Percentiles rank a stretch among this genome's conserved stretches.
These are phyloP conservation scores for Trichopoda pennipes DNA, from an alignment of 2,888 invertebrate species.

Conservation along the genomic window DNA sequence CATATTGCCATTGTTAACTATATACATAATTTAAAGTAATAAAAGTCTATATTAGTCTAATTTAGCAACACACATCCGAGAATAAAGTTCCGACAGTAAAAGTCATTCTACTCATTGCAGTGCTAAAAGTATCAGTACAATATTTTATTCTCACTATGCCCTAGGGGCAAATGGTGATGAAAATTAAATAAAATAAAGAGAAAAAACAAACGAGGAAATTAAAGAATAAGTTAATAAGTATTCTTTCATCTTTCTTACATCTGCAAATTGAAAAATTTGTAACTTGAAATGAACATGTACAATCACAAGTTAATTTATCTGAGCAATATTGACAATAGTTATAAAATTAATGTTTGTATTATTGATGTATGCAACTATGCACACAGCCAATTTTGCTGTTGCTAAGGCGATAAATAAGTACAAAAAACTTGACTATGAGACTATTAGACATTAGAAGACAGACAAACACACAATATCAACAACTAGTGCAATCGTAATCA, in stretches of 20 bases:
- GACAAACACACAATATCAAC: constrained; percentile 9
- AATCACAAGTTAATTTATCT: background rate
- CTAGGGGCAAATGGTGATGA: background rate
- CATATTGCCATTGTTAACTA: constrained; percentile 27
- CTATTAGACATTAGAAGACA: constrained; percentile 3
- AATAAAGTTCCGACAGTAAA: constrained; percentile 28
- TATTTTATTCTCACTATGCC: background rate
- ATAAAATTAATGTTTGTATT: constrained; percentile 19
- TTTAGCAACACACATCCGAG: constrained; percentile 43
- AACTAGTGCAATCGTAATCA: constrained; percentile 31
- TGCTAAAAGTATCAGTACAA: background rate
- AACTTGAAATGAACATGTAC: background rate
- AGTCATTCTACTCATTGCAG: constrained; percentile 2
- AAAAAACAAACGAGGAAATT: constrained; percentile 14
- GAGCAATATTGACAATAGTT: constrained; percentile 47
- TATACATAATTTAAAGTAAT: constrained; percentile 56
- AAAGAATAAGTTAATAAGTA: constrained; percentile 11
- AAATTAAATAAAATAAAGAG: constrained; percentile 10
- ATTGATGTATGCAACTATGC: background rate
- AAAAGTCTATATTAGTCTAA: constrained; percentile 41
- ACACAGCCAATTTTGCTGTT: constrained; percentile 44
- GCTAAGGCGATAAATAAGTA: constrained; percentile 47
- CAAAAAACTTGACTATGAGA: constrained; percentile 10
- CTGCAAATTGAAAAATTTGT: constrained; percentile 7
- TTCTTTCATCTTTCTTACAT: background rate